Conservation (phyloP, 2,888 invertebrate genomes). For the Drosophila vallismaia region DNA sequence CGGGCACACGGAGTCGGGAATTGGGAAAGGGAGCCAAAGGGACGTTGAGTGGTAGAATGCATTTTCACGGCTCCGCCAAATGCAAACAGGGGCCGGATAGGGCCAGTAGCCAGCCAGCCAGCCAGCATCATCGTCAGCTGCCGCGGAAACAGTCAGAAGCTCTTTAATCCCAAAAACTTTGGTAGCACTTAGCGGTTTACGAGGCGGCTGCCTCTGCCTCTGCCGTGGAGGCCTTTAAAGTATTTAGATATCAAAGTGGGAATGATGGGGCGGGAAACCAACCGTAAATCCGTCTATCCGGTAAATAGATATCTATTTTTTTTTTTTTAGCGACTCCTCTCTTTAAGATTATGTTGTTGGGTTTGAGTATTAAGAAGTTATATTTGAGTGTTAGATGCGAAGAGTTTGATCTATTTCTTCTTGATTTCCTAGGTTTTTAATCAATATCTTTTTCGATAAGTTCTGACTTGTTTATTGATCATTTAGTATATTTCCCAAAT, state of each 20-base stretch:
- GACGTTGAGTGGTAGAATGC: constrained; percentile 26
- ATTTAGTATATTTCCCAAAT: constrained; percentile 31
- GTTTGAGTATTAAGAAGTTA: not conserved
- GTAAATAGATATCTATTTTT: constrained; percentile 4
- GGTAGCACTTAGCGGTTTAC: constrained; percentile 53
- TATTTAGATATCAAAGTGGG: constrained; percentile 29
- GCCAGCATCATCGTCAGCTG: constrained; percentile 9
- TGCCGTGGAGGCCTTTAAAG: constrained; percentile 20
- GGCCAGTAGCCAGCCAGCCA: not conserved
- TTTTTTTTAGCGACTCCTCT: constrained; percentile 50
- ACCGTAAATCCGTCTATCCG: constrained; percentile 6
- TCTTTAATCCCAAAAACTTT: constrained; percentile 67
- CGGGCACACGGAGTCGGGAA: constrained; percentile 49
- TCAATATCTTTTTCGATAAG: too few relatives aligned
- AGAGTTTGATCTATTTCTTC: not conserved
- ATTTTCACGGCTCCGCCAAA: constrained; percentile 52
- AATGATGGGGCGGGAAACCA: not conserved
- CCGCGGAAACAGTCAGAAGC: constrained; percentile 50
- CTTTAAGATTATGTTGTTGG: constrained; percentile 57
- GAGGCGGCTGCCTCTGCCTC: constrained; percentile 41
- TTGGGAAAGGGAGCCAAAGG: constrained; percentile 30
- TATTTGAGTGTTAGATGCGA: not conserved
- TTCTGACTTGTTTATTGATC: constrained; percentile 24
- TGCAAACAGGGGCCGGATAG: constrained; percentile 32
- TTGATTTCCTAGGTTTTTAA: too few relatives aligned